Percentiles rank a stretch among this genome's conserved stretches.
Evolutionary conservation across 2,888 invertebrate species (phyloP).

Genomic region (Drosophila lutescens): DNA sequence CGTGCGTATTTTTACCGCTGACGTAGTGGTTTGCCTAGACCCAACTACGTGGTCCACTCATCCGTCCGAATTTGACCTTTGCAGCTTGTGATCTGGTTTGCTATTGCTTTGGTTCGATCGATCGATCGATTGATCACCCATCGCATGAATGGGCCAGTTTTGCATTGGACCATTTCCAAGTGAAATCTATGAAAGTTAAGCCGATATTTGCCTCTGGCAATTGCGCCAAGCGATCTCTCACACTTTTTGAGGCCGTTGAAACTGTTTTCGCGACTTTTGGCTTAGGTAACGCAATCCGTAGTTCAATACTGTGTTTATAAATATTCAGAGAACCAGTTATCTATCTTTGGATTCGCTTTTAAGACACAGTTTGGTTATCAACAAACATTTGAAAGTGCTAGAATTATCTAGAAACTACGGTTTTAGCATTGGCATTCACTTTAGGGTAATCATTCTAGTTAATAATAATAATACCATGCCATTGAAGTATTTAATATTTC

Average conservation of each 20-base stretch:
- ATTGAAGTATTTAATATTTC: too few species aligned
- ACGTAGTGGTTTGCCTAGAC: conserved; percentile 80
- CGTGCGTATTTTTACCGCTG: conserved; percentile 59
- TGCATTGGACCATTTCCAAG: conserved; percentile 70
- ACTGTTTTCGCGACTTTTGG: conserved; percentile 12
- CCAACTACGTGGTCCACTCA: conserved; percentile 73
- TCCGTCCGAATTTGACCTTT: conserved; percentile 63
- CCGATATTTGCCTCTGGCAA: conserved; percentile 33
- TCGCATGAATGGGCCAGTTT: conserved; percentile 58
- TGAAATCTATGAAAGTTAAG: conserved; percentile 76
- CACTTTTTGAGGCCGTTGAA: conserved; percentile 33
- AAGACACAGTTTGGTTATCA: not conserved
- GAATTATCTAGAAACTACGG: conserved; percentile 20
- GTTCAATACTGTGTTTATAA: conserved; percentile 25
- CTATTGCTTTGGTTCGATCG: conserved; percentile 19
- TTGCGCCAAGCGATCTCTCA: conserved; percentile 24
- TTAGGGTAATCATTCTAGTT: too few species aligned
- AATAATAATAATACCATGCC: not conserved
- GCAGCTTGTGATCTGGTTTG: conserved; percentile 68
- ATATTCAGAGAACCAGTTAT: conserved; percentile 37
- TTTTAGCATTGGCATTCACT: not conserved
- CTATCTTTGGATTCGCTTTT: conserved; percentile 3
- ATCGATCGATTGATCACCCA: conserved; percentile 27
- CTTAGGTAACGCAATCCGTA: not conserved
- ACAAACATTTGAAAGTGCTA: conserved; percentile 28